phyloP scores from a whole-genome alignment of 2,888 invertebrate genomes.

The Drosophila bunnanda region DNA sequence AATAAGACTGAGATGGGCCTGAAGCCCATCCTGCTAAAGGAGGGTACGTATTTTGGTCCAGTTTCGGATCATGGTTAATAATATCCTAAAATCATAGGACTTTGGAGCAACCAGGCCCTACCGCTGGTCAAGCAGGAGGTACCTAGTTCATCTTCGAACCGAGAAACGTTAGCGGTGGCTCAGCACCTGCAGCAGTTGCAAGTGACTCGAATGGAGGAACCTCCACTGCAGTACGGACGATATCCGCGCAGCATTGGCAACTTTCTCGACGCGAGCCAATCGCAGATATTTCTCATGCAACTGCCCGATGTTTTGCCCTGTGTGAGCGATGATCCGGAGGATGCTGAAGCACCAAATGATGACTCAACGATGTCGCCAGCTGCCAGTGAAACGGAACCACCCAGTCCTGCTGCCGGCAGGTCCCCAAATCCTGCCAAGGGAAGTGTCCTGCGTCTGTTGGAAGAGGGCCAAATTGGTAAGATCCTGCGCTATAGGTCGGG shows the following conservation, averaged over 20 bases:
- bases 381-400: conserved; percentile 18
- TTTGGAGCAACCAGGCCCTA: conserved; percentile 54
- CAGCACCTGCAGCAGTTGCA: conserved; percentile 72
- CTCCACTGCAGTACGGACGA: conserved; percentile 61
- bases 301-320: conserved; percentile 71
- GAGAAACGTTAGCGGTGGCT: conserved; percentile 62
- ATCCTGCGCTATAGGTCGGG: conserved; percentile 87
- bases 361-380: conserved; percentile 3
- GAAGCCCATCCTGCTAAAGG: conserved; percentile 81
- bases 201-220: conserved; percentile 55
- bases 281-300: conserved; percentile 83
- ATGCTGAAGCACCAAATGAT: conserved; percentile 13
- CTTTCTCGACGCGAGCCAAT: conserved; percentile 72
- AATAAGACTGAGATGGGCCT: conserved; percentile 79
- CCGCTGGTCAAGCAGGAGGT: conserved; percentile 34
- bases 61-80: background rate
- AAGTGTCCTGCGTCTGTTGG: conserved; percentile 82
- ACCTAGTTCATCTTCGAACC: background rate
- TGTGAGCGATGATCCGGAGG: conserved; percentile 65
- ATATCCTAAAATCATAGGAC: conserved; percentile 34
- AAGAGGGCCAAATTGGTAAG: conserved; percentile 87
- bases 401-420: conserved; percentile 33
- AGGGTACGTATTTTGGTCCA: conserved; percentile 68
- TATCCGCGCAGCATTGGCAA: conserved; percentile 80
- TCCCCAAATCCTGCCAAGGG: conserved; percentile 31